A percentile compares a stretch with the other conserved stretches of the same genome.
Evolutionary conservation across 2,888 invertebrate genomes (phyloP).

Genomic region (Pyrgus malvae): DNA sequence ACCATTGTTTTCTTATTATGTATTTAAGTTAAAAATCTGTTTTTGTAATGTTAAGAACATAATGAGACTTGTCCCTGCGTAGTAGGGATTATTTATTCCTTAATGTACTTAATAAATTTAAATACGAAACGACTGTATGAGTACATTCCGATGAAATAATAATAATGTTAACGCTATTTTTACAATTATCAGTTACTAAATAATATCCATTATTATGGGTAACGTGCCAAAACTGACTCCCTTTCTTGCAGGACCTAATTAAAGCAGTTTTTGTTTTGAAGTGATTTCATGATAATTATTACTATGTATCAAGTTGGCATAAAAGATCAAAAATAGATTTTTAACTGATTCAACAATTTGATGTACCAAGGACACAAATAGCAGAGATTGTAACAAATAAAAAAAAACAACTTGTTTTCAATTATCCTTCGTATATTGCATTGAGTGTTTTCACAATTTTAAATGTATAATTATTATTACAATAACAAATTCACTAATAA

Average conservation of each 20-base stretch:
- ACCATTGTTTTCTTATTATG: conserved; percentile 21
- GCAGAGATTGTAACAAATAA: conserved; percentile 30
- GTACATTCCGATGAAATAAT: conserved; percentile 20
- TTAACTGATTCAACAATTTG: conserved; percentile 16
- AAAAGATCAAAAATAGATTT: conserved; percentile 25
- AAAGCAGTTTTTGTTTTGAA: conserved; percentile 14
- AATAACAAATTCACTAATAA: conserved; percentile 65
- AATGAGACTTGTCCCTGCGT: conserved; percentile 8
- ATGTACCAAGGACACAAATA: conserved; percentile 30
- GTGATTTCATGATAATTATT: conserved; percentile 3
- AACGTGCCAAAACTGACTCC: conserved; percentile 26
- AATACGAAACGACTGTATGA: conserved; percentile 19
- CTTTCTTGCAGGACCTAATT: conserved; percentile 3
- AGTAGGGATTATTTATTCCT: conserved; percentile 2
- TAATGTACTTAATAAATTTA: conserved; percentile 15
- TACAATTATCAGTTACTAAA: conserved; percentile 20
- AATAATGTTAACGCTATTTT: conserved; percentile 15
- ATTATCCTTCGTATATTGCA: conserved; percentile 36
- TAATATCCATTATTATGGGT: conserved; percentile 20
- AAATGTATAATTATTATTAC: conserved; percentile 46
- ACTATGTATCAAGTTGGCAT: conserved; percentile 7
- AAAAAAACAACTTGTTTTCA: conserved; percentile 30
- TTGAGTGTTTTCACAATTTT: conserved; percentile 51
- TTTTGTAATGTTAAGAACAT: conserved; percentile 23
- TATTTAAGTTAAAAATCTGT: conserved; percentile 29